These are phyloP conservation scores for Micronisus gabar DNA, from an alignment of 2,113 vertebrate genomes.

Conservation along the genomic window DNA sequence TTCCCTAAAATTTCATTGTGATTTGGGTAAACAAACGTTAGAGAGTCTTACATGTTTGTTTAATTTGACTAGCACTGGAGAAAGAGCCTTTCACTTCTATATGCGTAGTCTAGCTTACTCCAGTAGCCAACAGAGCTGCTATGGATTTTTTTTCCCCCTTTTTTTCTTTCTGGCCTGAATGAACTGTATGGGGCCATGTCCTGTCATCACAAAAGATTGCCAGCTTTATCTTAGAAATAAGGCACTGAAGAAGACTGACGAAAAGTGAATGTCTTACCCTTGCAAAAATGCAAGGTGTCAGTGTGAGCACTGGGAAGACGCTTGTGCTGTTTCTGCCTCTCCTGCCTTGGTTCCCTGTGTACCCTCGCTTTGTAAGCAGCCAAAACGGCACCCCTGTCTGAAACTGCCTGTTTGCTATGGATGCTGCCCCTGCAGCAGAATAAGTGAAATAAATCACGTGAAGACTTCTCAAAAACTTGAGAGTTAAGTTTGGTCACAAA, in stretches of 20 bases:
- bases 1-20: neutral
- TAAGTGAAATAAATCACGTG: neutral
- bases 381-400: neutral
- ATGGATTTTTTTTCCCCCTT: too few relatives aligned
- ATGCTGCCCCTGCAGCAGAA: neutral
- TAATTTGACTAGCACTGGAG: neutral
- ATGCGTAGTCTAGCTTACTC: neutral
- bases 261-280: neutral
- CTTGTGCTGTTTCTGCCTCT: neutral
- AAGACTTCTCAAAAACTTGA: neutral
- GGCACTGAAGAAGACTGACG: neutral
- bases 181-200: accelerated
- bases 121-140: neutral
- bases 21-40: neutral
- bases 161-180: neutral
- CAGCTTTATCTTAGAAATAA: neutral
- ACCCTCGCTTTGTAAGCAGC: accelerated
- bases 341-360: neutral
- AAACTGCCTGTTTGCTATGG: neutral
- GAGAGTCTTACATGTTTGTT: neutral
- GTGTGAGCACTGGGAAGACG: neutral
- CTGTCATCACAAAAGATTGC: neutral
- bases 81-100: neutral
- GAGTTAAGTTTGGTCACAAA: neutral
- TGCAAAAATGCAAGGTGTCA: neutral